A percentile compares a stretch with the other conserved stretches of the same genome.
Evolutionary conservation across 2,113 vertebrate genomes (phyloP).

Genomic region (Xiphorhynchus elegans): DNA sequence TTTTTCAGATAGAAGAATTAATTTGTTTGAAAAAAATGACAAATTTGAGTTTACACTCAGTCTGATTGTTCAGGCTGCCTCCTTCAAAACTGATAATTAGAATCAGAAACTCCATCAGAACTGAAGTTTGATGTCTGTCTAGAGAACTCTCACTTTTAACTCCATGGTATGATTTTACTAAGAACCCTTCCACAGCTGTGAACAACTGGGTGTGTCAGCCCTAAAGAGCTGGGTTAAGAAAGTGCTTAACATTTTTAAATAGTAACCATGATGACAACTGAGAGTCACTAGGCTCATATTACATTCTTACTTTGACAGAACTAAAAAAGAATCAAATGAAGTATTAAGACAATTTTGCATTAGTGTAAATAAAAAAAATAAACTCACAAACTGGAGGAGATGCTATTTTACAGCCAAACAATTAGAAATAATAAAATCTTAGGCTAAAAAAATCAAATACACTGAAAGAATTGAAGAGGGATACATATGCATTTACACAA

Average conservation of each 20-base stretch:
- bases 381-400: neutral
- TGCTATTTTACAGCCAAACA: too few species aligned
- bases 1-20: neutral
- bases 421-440: neutral
- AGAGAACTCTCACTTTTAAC: neutral
- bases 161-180: neutral
- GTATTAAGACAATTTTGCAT: neutral
- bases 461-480: neutral
- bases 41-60: neutral
- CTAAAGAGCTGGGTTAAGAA: conserved; percentile 12
- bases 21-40: neutral
- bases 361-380: neutral
- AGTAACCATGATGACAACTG: conserved; percentile 62
- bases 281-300: conserved; percentile 15
- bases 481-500: neutral
- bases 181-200: conserved; percentile 22
- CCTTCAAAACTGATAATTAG: neutral
- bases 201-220: conserved; percentile 36
- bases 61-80: neutral
- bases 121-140: neutral
- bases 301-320: conserved; percentile 9
- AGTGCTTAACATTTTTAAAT: conserved; percentile 63
- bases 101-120: neutral
- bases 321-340: neutral
- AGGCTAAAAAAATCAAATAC: neutral